A percentile compares a stretch with the other conserved stretches of the same genome.
Evolutionary conservation across 2,888 invertebrate species (phyloP).

Genomic region (Andrena chrysosceles): DNA sequence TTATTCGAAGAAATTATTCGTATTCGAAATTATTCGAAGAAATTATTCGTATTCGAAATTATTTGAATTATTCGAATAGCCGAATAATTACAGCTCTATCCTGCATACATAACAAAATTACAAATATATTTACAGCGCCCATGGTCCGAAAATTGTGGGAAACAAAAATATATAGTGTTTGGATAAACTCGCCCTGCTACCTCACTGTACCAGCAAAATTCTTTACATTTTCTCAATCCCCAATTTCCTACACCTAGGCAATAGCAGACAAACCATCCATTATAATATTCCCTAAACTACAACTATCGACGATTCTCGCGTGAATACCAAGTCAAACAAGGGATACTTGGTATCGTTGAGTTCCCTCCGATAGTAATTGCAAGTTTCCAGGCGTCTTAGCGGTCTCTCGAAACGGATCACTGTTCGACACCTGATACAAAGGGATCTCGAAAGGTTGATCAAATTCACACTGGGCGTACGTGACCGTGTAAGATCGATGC

Average conservation of each 20-base stretch:
- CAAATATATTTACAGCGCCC: too few relatives aligned
- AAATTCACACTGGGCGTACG: constrained; percentile 50
- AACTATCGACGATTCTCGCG: not conserved
- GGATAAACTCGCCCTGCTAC: not conserved
- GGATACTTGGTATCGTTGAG: not conserved
- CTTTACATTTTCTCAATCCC: not conserved
- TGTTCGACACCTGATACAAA: constrained; percentile 34
- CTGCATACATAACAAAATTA: too few relatives aligned
- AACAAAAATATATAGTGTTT: too few relatives aligned
- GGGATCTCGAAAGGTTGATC: constrained; percentile 45
- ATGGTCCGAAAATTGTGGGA: too few relatives aligned
- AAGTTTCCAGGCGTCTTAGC: constrained; percentile 38
- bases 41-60: too few relatives aligned
- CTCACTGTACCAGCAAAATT: not conserved
- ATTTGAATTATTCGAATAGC: too few relatives aligned
- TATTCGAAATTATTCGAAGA: too few relatives aligned
- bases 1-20: too few relatives aligned
- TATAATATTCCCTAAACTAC: not conserved
- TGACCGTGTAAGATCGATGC: constrained; percentile 35
- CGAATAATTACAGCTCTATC: too few relatives aligned
- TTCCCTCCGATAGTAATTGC: constrained; percentile 32
- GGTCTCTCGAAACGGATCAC: constrained; percentile 50
- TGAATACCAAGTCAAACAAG: not conserved
- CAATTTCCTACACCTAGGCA: not conserved
- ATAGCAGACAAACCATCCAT: not conserved